Evolutionary conservation across 2,113 vertebrate species (phyloP), one percentile per base, ranked within the genome.

Genomic region (Hyperopisus bebe): DNA sequence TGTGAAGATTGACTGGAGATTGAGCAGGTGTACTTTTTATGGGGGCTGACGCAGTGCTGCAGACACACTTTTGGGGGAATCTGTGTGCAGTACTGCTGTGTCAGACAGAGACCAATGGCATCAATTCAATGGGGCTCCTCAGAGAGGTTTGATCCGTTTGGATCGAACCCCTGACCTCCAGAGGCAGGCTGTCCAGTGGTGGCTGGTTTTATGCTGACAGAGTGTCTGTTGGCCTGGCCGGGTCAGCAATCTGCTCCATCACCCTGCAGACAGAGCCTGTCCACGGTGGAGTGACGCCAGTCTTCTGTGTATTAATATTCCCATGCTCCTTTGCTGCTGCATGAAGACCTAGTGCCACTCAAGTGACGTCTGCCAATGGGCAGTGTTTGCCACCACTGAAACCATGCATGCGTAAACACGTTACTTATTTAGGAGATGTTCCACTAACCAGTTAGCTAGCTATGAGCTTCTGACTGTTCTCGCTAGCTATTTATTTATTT

Each of bases 191-290:
- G 66, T 90, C 87, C 50, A 89, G 91, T 92, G 86, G 86, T 91
- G 3, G 91, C 87, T 87, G 86, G 91, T 94, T 93, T 95, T 94
- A 90, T 96, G 95, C 95, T 96, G 95, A 96, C 94, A 94, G 50
- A 47, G 94, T 95, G 95, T 96, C 96, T 96, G 91, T 93, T 92
- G 89, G 86, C 90, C 92, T 85, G 94, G 94, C 92, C 27, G 1
- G 92, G 90, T 95, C 95, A 95, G 91, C 96, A 96, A 91, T 95
- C 91, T 94, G 92, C 90, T 90, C 92, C 77, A 90, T 62, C 92
- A 87, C 89, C 74, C 89, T 3, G 4, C 47, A 27, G 47, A 50
- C 47, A 13, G 21, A 46, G 44, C 83, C 42, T 55, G 15, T 53
- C 50, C 31, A 1, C 5, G 50, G 27, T 51, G 50, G 85, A 51